Conservation (phyloP, 37 sponge, comb jelly and placozoan species). For the Spongilla lacustris region DNA sequence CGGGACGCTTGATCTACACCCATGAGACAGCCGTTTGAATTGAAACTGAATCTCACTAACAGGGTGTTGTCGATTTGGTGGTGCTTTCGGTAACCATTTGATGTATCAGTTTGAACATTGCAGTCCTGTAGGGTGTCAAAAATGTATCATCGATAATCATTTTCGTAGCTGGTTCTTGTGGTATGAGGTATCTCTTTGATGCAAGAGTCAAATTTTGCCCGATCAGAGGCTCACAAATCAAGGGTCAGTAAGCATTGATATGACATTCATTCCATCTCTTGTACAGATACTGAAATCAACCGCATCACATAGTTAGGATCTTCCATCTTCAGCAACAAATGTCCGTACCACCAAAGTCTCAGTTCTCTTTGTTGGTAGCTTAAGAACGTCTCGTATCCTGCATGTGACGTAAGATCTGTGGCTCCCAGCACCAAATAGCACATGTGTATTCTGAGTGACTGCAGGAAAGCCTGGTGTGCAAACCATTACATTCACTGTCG, state of each 20-base stretch:
- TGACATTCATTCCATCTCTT: not conserved
- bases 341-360: not conserved
- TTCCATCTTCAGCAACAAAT: not conserved
- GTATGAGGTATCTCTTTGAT: too few relatives aligned
- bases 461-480: not conserved
- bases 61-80: too few relatives aligned
- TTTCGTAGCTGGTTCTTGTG: too few relatives aligned
- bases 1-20: too few relatives aligned
- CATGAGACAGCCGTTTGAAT: too few relatives aligned
- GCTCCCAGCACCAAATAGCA: conserved; percentile 18
- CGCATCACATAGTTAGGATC: not conserved
- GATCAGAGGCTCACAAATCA: conserved; percentile 5
- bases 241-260: not conserved
- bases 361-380: not conserved
- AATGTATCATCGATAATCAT: too few relatives aligned
- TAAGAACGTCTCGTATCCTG: not conserved
- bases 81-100: too few relatives aligned
- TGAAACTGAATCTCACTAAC: too few relatives aligned
- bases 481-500: not conserved
- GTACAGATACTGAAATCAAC: not conserved
- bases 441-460: not conserved
- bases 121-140: too few relatives aligned
- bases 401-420: conserved; percentile 16
- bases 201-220: too few relatives aligned
- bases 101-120: too few relatives aligned